phyloP scores from a whole-genome alignment of 2,113 vertebrate genomes.

The Carlito syrichta region DNA sequence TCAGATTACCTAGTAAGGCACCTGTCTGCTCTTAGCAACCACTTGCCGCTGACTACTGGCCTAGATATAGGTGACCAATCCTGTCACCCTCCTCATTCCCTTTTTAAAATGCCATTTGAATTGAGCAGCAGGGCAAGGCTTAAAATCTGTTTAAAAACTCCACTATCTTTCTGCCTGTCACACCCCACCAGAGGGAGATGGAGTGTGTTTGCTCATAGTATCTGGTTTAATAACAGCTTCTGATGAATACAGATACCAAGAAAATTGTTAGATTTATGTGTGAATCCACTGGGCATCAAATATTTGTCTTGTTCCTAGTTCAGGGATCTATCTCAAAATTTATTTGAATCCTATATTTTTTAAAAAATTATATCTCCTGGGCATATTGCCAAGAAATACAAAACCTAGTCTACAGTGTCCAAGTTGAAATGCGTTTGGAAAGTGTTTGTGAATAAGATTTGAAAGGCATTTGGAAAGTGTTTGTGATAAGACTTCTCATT shows the following conservation, averaged over 20 bases:
- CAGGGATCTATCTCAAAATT: background rate
- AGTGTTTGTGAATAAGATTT: background rate
- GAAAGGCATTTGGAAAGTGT: conserved; percentile 10
- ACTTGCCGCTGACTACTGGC: background rate
- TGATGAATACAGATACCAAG: conserved; percentile 22
- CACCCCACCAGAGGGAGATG: background rate
- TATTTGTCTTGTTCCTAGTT: background rate
- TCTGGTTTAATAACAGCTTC: conserved; percentile 18
- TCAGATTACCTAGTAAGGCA: background rate
- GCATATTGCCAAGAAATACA: conserved; percentile 23
- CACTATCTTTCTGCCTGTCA: background rate
- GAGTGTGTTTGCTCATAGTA: background rate
- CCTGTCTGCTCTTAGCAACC: background rate
- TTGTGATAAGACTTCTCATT: background rate
- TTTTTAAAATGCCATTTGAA: background rate
- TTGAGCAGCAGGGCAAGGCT: background rate
- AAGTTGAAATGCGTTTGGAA: background rate
- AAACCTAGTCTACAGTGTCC: background rate
- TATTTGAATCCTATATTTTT: background rate
- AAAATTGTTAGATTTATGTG: conserved; percentile 12
- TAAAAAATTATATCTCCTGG: background rate
- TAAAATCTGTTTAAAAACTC: background rate
- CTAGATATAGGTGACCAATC: background rate
- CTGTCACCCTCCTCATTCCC: background rate
- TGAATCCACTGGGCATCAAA: conserved; percentile 18